Evolutionary conservation across 2,888 invertebrate genomes (phyloP).

Genomic region (Eucriotettix oculatus): DNA sequence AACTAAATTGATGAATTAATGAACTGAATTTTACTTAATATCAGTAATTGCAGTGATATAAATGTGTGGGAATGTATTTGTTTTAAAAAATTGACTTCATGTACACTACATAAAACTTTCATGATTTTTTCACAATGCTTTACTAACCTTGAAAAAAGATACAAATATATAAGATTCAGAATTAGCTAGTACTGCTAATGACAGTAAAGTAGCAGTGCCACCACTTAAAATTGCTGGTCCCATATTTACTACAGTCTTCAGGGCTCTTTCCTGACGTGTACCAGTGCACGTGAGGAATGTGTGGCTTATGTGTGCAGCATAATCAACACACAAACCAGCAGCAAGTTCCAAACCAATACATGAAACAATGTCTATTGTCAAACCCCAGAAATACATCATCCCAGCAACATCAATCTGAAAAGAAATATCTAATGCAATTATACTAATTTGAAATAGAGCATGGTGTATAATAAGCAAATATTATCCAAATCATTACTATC

Average conservation of each 20-base stretch:
- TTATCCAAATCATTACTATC: too few species aligned
- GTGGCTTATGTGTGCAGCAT: slow-evolving; percentile 66
- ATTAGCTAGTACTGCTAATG: slow-evolving; percentile 48
- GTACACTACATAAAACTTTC: neutral
- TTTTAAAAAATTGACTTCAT: too few species aligned
- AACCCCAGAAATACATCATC: slow-evolving; percentile 64
- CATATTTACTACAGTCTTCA: slow-evolving; percentile 50
- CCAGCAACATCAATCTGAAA: slow-evolving; percentile 47
- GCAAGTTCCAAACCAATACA: slow-evolving; percentile 66
- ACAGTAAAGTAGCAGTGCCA: slow-evolving; percentile 58
- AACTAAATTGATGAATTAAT: too few species aligned
- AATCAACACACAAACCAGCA: slow-evolving; percentile 69
- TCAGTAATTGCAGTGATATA: neutral
- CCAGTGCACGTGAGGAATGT: slow-evolving; percentile 52
- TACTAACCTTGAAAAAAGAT: slow-evolving; percentile 45
- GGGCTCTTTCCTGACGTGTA: slow-evolving; percentile 30
- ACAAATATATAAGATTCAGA: slow-evolving; percentile 62
- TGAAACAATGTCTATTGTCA: slow-evolving; percentile 66
- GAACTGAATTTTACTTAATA: too few species aligned
- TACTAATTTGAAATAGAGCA: neutral
- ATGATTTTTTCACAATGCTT: neutral
- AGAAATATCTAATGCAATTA: slow-evolving; percentile 2
- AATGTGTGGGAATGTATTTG: neutral
- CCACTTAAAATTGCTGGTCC: slow-evolving; percentile 63
- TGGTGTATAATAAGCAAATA: neutral